Percentiles rank a stretch among this genome's conserved stretches.
Evolutionary conservation across 2,888 invertebrate genomes (phyloP).

Genomic region (Trichogramma evanescens): DNA sequence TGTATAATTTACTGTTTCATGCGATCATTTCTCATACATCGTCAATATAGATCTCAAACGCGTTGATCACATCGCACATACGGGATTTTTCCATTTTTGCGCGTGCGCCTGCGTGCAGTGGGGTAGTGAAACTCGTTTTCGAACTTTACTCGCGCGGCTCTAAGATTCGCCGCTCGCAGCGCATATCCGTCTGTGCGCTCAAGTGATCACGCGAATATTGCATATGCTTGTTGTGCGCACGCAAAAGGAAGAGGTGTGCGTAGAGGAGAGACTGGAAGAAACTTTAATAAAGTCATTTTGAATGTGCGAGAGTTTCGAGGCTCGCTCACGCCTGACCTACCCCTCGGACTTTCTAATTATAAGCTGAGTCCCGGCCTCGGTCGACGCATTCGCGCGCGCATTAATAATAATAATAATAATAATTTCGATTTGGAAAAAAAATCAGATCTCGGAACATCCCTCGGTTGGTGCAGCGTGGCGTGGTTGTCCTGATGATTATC

Average conservation of each 20-base stretch:
- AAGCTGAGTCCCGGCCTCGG: constrained; percentile 26
- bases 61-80: constrained; percentile 11
- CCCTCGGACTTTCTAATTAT: constrained; percentile 32
- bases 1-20: background rate
- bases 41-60: constrained; percentile 21
- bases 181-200: background rate
- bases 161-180: background rate
- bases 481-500: constrained; percentile 40
- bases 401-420: no score
- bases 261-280: background rate
- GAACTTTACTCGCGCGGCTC: background rate
- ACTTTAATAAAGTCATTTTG: constrained; percentile 44
- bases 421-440: no score
- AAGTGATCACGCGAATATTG: no score
- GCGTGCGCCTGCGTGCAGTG: no score
- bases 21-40: constrained; percentile 16
- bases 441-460: constrained; percentile 2
- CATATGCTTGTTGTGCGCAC: no score
- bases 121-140: constrained; percentile 11
- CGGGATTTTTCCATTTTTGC: no score
- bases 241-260: background rate
- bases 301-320: constrained; percentile 24
- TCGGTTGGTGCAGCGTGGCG: constrained; percentile 3
- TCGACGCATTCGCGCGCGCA: constrained; percentile 5
- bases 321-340: background rate